Percentiles rank a stretch among this genome's conserved stretches.
These are phyloP conservation scores for Lagorchestes hirsutus DNA, from an alignment of 2,797 vertebrate species.

Conservation along the genomic window DNA sequence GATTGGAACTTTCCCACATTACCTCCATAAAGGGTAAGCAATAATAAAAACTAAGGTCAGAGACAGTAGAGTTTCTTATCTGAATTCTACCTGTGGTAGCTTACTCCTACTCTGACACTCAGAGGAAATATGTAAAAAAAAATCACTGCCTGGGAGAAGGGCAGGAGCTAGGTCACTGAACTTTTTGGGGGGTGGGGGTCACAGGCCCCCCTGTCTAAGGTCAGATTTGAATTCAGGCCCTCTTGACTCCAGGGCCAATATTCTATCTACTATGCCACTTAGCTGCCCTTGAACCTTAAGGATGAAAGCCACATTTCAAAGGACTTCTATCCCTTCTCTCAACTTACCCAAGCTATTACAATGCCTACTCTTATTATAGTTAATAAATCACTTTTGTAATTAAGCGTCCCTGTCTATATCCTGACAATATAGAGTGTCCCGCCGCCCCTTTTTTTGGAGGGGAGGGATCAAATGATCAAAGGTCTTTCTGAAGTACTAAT, in stretches of 20 bases:
- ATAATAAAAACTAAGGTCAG: background rate
- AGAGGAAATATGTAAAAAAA: background rate
- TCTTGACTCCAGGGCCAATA: background rate
- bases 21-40: background rate
- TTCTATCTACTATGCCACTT: too few species aligned
- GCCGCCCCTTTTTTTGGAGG: slow-evolving; percentile 5
- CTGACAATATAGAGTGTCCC: background rate
- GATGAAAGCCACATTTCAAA: background rate
- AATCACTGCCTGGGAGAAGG: background rate
- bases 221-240: background rate
- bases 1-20: background rate
- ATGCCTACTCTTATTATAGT: slow-evolving; percentile 7
- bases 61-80: background rate
- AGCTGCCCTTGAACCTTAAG: background rate
- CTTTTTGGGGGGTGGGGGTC: background rate
- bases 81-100: background rate
- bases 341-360: background rate
- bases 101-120: background rate
- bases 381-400: slow-evolving; percentile 35
- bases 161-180: background rate
- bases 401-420: background rate
- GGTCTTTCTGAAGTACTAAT: slow-evolving; percentile 53
- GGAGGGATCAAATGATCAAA: slow-evolving; percentile 63
- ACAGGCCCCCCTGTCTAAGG: background rate
- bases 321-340: background rate